Conservation (phyloP, 2,888 invertebrate species). For the Syritta pipiens region DNA sequence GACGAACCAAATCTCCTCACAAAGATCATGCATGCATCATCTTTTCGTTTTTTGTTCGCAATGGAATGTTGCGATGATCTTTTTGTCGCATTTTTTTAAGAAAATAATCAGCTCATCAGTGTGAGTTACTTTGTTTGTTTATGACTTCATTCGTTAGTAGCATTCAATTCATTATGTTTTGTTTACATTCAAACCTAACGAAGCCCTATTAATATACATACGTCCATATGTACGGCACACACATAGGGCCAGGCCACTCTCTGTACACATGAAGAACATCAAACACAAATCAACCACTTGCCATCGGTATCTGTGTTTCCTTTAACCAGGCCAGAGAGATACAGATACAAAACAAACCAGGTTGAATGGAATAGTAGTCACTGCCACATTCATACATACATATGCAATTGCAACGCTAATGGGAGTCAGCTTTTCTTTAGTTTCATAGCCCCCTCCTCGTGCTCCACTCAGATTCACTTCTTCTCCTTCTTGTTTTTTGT, state of each 20-base stretch:
- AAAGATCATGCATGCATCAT: no score
- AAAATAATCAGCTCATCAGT: conserved; percentile 19
- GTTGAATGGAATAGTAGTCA: not conserved
- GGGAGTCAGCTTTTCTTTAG: conserved; percentile 19
- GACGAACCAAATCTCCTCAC: no score
- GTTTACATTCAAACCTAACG: conserved; percentile 54
- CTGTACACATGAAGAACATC: conserved; percentile 31
- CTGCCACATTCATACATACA: not conserved
- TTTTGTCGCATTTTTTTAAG: no score
- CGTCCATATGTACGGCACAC: no score
- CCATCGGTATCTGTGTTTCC: conserved; percentile 18
- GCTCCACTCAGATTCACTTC: not conserved
- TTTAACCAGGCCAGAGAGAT: conserved; percentile 41
- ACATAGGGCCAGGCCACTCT: not conserved
- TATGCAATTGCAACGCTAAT: not conserved
- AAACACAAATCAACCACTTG: conserved; percentile 43
- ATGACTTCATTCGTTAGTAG: conserved; percentile 46
- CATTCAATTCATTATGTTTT: conserved; percentile 44
- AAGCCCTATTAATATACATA: conserved; percentile 60
- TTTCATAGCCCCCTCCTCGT: not conserved
- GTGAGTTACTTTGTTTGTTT: conserved; percentile 29
- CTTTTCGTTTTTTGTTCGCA: no score
- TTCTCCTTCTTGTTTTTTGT: not conserved
- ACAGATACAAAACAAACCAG: conserved; percentile 20
- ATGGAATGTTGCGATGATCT: no score